Evolutionary conservation across 2,113 vertebrate genomes (phyloP).

Genomic region (Rhinoderma darwinii): DNA sequence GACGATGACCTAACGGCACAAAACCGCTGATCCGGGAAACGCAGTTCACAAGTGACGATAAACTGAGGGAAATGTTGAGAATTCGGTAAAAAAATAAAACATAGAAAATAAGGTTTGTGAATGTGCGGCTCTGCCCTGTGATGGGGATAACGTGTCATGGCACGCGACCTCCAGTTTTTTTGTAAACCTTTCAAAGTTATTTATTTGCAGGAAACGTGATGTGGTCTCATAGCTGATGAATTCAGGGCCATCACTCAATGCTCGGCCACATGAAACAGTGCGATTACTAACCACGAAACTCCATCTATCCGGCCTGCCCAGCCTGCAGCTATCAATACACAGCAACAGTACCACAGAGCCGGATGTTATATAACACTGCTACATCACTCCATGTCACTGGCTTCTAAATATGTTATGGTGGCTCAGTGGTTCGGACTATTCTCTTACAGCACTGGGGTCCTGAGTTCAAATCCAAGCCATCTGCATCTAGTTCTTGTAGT

Average conservation of each 20-base stretch:
- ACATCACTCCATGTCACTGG: background rate
- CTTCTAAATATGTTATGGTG: background rate
- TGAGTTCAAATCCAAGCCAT: background rate
- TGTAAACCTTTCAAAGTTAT: background rate
- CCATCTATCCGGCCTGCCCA: background rate
- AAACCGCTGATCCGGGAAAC: background rate
- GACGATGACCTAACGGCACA: background rate
- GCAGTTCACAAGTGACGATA: background rate
- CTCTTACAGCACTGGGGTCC: background rate
- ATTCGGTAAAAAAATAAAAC: background rate
- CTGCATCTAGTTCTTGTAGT: background rate
- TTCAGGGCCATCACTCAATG: background rate
- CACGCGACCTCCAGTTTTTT: background rate
- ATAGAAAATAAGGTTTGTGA: background rate
- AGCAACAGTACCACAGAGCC: background rate
- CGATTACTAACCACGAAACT: background rate
- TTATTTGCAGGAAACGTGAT: background rate
- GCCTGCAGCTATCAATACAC: background rate
- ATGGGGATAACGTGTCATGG: background rate
- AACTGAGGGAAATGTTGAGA: background rate
- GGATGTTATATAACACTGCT: background rate
- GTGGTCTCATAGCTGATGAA: background rate
- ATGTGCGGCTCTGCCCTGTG: too few species aligned
- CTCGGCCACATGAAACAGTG: background rate
- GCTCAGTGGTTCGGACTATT: background rate